A percentile compares a stretch with the other conserved stretches of the same genome.
phyloP scores from a whole-genome alignment of 2,888 invertebrate genomes.

The Lissocephala sabroskyi region DNA sequence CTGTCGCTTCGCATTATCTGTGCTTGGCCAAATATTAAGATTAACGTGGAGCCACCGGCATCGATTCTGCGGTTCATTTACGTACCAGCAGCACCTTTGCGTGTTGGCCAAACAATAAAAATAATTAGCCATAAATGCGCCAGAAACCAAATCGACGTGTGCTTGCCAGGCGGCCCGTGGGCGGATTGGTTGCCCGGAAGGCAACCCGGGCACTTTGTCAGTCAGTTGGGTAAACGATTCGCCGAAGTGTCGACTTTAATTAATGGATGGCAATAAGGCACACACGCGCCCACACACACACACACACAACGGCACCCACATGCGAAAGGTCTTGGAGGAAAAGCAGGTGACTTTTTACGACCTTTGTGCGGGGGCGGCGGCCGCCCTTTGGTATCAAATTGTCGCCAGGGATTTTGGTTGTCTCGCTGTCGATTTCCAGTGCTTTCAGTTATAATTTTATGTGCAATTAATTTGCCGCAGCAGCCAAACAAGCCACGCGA shows the following conservation, averaged over 20 bases:
- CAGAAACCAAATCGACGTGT: slow-evolving; percentile 19
- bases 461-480: slow-evolving; percentile 60
- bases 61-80: slow-evolving; percentile 48
- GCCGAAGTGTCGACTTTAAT: slow-evolving; percentile 41
- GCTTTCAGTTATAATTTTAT: slow-evolving; percentile 60
- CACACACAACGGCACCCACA: slow-evolving; percentile 9
- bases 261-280: slow-evolving; percentile 38
- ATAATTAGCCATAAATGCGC: slow-evolving; percentile 63
- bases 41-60: slow-evolving; percentile 32
- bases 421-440: slow-evolving; percentile 38
- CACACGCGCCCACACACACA: slow-evolving; percentile 9
- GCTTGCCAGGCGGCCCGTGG: no score
- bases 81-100: slow-evolving; percentile 39
- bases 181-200: no score
- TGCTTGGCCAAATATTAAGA: slow-evolving; percentile 13
- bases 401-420: slow-evolving; percentile 24
- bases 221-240: neutral
- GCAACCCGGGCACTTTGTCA: no score
- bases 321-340: slow-evolving; percentile 14
- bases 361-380: slow-evolving; percentile 6
- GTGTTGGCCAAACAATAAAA: slow-evolving; percentile 38
- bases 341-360: slow-evolving; percentile 38
- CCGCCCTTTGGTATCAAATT: slow-evolving; percentile 27
- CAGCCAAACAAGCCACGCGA: slow-evolving; percentile 20
- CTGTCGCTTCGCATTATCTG: neutral